Evolutionary conservation across 2,888 invertebrate genomes (phyloP).

Genomic region (Hedya salicella): DNA sequence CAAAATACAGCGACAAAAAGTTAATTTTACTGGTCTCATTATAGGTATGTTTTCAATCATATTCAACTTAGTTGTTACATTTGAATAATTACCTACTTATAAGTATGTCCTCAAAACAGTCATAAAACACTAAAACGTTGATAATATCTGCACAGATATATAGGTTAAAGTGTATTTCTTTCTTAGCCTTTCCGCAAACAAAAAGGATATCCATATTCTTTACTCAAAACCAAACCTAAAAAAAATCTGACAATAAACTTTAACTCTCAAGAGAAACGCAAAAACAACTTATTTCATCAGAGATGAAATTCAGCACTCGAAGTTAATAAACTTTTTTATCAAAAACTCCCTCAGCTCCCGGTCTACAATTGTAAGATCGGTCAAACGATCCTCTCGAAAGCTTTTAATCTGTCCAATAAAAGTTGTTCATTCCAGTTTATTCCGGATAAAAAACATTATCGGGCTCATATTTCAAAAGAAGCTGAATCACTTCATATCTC

Average conservation of each 20-base stretch:
- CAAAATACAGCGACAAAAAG: too few relatives aligned
- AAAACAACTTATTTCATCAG: background rate
- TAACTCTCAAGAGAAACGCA: background rate
- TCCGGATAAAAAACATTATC: conserved; percentile 62
- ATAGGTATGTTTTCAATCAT: too few relatives aligned
- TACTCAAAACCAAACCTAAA: background rate
- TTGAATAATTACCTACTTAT: too few relatives aligned
- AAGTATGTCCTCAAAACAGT: too few relatives aligned
- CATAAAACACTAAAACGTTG: background rate
- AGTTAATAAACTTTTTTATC: conserved; percentile 8
- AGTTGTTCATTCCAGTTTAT: conserved; percentile 53
- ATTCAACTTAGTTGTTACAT: too few relatives aligned
- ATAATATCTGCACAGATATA: background rate
- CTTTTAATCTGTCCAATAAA: conserved; percentile 67
- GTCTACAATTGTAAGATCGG: conserved; percentile 38
- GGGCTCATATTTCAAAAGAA: conserved; percentile 56
- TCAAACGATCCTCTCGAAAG: conserved; percentile 51
- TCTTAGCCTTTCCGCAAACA: background rate
- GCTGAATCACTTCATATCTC: conserved; percentile 62
- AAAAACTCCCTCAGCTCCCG: conserved; percentile 11
- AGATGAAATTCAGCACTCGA: background rate
- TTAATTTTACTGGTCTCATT: too few relatives aligned
- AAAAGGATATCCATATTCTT: background rate
- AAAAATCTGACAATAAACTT: background rate
- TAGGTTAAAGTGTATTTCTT: background rate